phyloP scores from a whole-genome alignment of 1,140 invertebrate genomes.

The Drosophila ironensis region DNA sequence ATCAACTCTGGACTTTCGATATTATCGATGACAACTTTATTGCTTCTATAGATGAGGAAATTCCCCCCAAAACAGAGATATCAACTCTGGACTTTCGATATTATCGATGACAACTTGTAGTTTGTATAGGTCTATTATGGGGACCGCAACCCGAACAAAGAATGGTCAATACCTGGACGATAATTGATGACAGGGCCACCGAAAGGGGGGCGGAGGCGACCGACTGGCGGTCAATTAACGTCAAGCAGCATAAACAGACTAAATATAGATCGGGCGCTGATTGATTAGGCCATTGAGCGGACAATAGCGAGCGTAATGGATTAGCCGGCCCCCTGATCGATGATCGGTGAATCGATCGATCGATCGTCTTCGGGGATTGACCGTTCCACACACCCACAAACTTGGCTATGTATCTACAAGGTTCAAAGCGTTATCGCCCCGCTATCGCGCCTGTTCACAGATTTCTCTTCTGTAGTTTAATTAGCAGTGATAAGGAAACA shows the following conservation, averaged over 20 bases:
- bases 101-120: too few relatives aligned
- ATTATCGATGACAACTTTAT: too few relatives aligned
- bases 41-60: too few relatives aligned
- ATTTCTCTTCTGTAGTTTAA: conserved; percentile 59
- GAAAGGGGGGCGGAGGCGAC: not conserved
- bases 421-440: conserved; percentile 4
- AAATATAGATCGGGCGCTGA: conserved; percentile 52
- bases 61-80: too few relatives aligned
- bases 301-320: conserved; percentile 25
- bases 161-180: conserved; percentile 6
- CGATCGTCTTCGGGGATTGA: not conserved
- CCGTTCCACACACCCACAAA: not conserved
- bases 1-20: too few relatives aligned
- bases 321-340: conserved; percentile 27
- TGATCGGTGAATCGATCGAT: conserved; percentile 2
- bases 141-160: not conserved
- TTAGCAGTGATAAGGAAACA: conserved; percentile 55
- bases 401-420: not conserved
- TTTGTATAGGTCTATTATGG: too few relatives aligned
- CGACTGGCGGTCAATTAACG: conserved; percentile 49
- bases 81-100: too few relatives aligned
- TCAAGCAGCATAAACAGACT: conserved; percentile 24
- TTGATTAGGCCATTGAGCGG: conserved; percentile 36
- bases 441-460: conserved; percentile 23
- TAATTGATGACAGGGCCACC: conserved; percentile 53